Evolutionary conservation across 2,113 vertebrate genomes (phyloP).

Genomic region (Scortum barcoo): DNA sequence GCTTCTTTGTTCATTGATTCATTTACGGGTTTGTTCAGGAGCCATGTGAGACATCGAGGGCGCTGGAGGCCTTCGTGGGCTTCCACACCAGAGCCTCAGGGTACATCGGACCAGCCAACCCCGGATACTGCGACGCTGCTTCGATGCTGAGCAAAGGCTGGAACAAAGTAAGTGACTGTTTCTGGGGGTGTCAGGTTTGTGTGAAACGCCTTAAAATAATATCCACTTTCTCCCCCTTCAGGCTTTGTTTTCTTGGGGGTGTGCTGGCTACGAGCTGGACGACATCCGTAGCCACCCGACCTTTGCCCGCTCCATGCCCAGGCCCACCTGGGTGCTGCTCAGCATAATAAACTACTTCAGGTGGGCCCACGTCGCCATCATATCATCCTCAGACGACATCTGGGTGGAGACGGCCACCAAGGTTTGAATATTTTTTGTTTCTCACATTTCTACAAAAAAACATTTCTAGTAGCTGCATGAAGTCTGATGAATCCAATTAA

Average conservation of each 20-base stretch:
- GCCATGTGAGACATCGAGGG: constrained; percentile 85
- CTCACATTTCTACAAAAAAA: not conserved
- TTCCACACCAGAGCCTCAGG: constrained; percentile 82
- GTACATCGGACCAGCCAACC: constrained; percentile 84
- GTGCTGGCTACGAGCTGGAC: constrained; percentile 82
- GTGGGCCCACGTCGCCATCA: constrained; percentile 86
- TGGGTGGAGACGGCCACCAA: constrained; percentile 86
- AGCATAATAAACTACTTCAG: constrained; percentile 82
- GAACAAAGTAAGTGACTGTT: constrained; percentile 80
- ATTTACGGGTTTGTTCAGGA: constrained; percentile 68
- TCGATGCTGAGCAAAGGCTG: constrained; percentile 86
- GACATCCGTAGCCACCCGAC: constrained; percentile 80
- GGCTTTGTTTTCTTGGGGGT: constrained; percentile 86
- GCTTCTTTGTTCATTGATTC: not conserved
- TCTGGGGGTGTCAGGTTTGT: not conserved
- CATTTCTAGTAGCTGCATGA: not conserved
- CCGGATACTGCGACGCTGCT: constrained; percentile 86
- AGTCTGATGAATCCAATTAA: not conserved
- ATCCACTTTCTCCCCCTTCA: constrained; percentile 14
- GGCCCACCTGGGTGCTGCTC: constrained; percentile 83
- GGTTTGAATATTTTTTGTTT: constrained; percentile 45
- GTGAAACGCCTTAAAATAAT: not conserved
- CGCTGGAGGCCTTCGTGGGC: constrained; percentile 79
- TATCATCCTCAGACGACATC: constrained; percentile 84
- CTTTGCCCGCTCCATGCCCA: constrained; percentile 81